Conservation (phyloP, 2,888 invertebrate species). For the Eupithecia subumbrata region DNA sequence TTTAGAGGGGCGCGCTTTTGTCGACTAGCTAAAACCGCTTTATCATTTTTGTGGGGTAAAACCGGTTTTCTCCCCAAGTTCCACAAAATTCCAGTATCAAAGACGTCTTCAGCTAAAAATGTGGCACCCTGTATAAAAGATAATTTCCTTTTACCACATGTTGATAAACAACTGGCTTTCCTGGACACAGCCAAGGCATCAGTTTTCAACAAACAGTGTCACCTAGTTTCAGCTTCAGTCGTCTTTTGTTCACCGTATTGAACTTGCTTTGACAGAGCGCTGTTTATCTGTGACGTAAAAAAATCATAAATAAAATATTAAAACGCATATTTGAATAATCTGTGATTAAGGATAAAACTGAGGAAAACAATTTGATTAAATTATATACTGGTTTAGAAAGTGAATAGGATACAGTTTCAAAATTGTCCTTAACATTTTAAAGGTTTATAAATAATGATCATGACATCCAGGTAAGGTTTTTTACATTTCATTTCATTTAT, state of each 20-base stretch:
- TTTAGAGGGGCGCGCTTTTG: background rate
- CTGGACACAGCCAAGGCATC: conserved; percentile 11
- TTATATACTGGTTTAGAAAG: background rate
- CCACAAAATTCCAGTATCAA: background rate
- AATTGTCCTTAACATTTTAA: background rate
- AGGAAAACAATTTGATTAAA: background rate
- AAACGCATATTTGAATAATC: background rate
- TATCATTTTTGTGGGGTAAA: background rate
- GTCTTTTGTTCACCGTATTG: background rate
- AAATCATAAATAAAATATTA: background rate
- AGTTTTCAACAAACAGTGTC: conserved; percentile 11
- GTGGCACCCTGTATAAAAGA: background rate
- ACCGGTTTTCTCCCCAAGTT: background rate
- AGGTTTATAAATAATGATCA: background rate
- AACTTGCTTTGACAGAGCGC: background rate
- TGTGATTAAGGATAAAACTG: background rate
- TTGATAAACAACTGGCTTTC: conserved; percentile 14
- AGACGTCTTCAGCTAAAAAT: background rate
- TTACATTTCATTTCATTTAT: background rate
- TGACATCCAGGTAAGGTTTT: background rate
- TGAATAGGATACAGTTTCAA: background rate
- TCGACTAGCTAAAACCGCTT: background rate
- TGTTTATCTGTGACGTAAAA: background rate
- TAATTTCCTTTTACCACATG: background rate
- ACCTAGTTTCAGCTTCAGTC: conserved; percentile 1